phyloP scores from a whole-genome alignment of 2,888 invertebrate genomes.

The Pachliopta kotzebuea region DNA sequence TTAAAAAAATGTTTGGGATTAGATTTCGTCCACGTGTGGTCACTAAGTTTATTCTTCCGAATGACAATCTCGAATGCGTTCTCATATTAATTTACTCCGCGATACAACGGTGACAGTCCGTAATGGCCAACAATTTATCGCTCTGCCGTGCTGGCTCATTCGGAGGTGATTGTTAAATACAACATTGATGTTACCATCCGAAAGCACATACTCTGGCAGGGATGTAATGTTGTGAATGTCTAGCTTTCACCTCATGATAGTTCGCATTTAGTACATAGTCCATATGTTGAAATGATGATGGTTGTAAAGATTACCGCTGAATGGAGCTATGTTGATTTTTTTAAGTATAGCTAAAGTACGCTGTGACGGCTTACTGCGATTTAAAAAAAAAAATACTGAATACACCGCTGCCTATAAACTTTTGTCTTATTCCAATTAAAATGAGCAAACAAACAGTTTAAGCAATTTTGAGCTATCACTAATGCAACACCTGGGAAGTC shows the following conservation, averaged over 20 bases:
- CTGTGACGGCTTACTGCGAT: no score
- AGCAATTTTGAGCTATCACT: not conserved
- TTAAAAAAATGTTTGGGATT: no score
- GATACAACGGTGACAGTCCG: conserved; percentile 59
- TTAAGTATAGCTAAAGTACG: not conserved
- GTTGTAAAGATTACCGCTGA: not conserved
- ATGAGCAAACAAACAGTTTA: not conserved
- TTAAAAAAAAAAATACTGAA: no score
- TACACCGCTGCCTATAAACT: no score
- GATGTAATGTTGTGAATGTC: not conserved
- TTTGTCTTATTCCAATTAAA: no score
- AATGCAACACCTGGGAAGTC: not conserved
- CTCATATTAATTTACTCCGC: conserved; percentile 73
- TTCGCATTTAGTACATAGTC: not conserved
- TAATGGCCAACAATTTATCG: conserved; percentile 66
- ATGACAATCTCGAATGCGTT: conserved; percentile 61
- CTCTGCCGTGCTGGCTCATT: conserved; percentile 40
- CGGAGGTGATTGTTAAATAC: conserved; percentile 29
- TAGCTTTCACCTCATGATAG: not conserved
- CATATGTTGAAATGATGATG: no score
- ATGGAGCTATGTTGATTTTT: not conserved
- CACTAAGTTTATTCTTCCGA: conserved; percentile 45
- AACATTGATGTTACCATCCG: conserved; percentile 3
- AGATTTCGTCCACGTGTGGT: conserved; percentile 30
- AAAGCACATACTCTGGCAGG: not conserved